Percentiles rank a stretch among this genome's conserved stretches.
These are phyloP conservation scores for Hypomecis punctinalis DNA, from an alignment of 2,888 invertebrate species.

Conservation along the genomic window DNA sequence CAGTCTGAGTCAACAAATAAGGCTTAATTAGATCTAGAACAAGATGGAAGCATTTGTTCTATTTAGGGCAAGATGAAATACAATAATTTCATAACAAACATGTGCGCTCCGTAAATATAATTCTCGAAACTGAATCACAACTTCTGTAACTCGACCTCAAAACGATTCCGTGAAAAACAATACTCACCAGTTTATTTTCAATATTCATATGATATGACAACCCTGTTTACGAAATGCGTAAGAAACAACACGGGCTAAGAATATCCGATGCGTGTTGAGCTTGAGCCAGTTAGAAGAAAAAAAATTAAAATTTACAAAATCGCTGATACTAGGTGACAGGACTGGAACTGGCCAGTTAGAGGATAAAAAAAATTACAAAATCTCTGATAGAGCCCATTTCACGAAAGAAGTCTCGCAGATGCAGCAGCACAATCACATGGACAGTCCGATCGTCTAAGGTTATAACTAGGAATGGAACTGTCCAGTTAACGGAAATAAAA, in stretches of 20 bases:
- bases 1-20: too few relatives aligned
- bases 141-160: slow-evolving; percentile 28
- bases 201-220: slow-evolving; percentile 23
- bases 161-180: slow-evolving; percentile 25
- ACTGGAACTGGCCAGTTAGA: too few relatives aligned
- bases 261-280: not conserved
- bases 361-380: too few relatives aligned
- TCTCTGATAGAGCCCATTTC: too few relatives aligned
- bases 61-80: not conserved
- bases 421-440: too few relatives aligned
- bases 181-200: slow-evolving; percentile 25
- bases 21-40: too few relatives aligned
- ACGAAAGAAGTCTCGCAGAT: too few relatives aligned
- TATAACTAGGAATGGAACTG: too few relatives aligned
- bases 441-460: too few relatives aligned
- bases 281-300: not conserved
- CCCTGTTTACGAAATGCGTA: slow-evolving; percentile 29
- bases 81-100: slow-evolving; percentile 15
- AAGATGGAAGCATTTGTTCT: not conserved
- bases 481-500: too few relatives aligned
- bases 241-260: slow-evolving; percentile 10
- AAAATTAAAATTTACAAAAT: not conserved
- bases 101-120: slow-evolving; percentile 14
- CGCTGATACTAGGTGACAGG: too few relatives aligned
- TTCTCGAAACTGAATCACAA: slow-evolving; percentile 24